Conservation (phyloP, 2,888 invertebrate species). For the Leptura quadrifasciata region DNA sequence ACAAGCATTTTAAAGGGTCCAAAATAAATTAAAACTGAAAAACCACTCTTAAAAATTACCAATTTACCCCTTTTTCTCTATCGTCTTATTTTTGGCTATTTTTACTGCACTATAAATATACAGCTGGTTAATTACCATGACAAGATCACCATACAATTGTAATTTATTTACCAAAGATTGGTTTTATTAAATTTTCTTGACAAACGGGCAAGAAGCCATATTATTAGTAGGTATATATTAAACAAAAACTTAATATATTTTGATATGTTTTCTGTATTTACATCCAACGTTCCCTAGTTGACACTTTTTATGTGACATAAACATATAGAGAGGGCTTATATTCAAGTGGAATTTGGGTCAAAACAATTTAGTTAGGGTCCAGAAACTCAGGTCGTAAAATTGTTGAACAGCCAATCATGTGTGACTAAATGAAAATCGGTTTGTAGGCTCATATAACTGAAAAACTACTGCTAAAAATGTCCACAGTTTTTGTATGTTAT, state of each 20-base stretch:
- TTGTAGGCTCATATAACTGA: conserved; percentile 2
- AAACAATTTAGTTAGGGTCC: conserved; percentile 1
- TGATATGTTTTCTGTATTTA: conserved; percentile 4
- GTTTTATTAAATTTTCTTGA: background rate
- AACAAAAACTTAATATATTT: conserved; percentile 1
- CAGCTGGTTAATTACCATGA: too few relatives aligned
- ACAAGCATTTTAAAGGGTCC: too few relatives aligned
- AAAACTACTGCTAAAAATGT: background rate
- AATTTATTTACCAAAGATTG: too few relatives aligned
- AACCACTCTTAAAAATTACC: too few relatives aligned
- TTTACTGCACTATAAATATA: too few relatives aligned
- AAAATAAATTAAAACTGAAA: too few relatives aligned
- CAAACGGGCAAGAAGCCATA: background rate
- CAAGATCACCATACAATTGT: too few relatives aligned
- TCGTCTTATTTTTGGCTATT: too few relatives aligned
- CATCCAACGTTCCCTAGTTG: background rate
- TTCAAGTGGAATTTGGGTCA: conserved; percentile 7
- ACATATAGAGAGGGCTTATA: background rate
- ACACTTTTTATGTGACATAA: background rate
- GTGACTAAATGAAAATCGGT: background rate
- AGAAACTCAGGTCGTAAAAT: background rate
- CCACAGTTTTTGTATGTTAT: too few relatives aligned
- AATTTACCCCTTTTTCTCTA: too few relatives aligned
- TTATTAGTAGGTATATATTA: background rate
- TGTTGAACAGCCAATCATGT: conserved; percentile 4